Evolutionary conservation across 1,140 invertebrate genomes (phyloP).

Genomic region (Drosophila erecta): DNA sequence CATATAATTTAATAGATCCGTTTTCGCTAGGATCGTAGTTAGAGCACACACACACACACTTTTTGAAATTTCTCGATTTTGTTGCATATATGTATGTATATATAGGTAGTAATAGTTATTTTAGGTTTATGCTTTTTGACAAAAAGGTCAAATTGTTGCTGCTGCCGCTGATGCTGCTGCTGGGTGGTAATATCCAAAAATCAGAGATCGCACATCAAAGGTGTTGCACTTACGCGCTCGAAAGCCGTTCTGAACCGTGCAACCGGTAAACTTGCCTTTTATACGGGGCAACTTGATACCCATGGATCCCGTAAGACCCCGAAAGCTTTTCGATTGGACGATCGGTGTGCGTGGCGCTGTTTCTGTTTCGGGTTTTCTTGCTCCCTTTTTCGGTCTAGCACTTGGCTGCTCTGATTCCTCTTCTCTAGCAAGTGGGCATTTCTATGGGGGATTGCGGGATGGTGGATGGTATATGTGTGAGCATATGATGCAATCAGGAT

Average conservation of each 20-base stretch:
- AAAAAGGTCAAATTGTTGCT: slow-evolving; percentile 74
- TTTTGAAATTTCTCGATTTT: slow-evolving; percentile 38
- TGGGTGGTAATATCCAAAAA: slow-evolving; percentile 67
- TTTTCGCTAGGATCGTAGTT: slow-evolving; percentile 47
- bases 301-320: slow-evolving; percentile 63
- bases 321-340: slow-evolving; percentile 55
- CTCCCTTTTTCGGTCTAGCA: slow-evolving; percentile 84
- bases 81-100: slow-evolving; percentile 30
- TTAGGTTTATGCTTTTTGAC: slow-evolving; percentile 53
- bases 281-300: slow-evolving; percentile 93
- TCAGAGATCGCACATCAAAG: slow-evolving; percentile 83
- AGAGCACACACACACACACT: slow-evolving; percentile 53
- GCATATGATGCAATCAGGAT: slow-evolving; percentile 80
- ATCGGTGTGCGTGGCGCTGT: slow-evolving; percentile 44
- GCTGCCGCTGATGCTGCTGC: slow-evolving; percentile 35
- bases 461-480: slow-evolving; percentile 35
- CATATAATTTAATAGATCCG: slow-evolving; percentile 54
- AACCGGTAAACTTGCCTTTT: slow-evolving; percentile 90
- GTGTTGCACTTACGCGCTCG: slow-evolving; percentile 92
- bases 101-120: slow-evolving; percentile 41
- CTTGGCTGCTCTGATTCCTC: slow-evolving; percentile 23
- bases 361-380: slow-evolving; percentile 68
- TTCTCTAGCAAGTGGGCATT: slow-evolving; percentile 63
- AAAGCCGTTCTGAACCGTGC: slow-evolving; percentile 95
- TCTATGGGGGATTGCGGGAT: slow-evolving; percentile 6